Base-by-base conservation (phyloP, 1,140 invertebrate species). In the Fragariocoptes setiger region DNA sequence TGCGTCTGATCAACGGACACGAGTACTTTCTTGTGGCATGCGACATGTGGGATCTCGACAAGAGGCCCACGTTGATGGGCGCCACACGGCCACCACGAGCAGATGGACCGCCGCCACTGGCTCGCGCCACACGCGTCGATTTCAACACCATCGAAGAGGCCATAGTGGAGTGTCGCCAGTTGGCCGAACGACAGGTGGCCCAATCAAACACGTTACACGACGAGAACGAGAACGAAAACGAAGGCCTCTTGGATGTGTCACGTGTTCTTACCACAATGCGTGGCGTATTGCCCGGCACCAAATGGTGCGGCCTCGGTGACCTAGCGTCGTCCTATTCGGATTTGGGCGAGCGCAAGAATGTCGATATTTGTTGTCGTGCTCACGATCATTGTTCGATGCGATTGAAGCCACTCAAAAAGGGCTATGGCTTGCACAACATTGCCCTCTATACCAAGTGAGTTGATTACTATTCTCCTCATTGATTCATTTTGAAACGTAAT, bases 401-500 rank as follows among this genome's bases (percentile, higher is more conserved):
- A 31, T 40, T 86, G 15, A 64, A 70, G 47, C 69, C 71, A 4
- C 69, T 74, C 51, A 65, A 65, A 38, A 58, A 60, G 15, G 65
- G 71, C 44, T 83, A 80, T 56, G 75, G 77, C 50, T 55, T 83
- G 20, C 71, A 66, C 3, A 85, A 85, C 56, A 68, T 72, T 51
- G 74, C 74, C 1, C 56, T 78, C 31, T 82, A 76, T 54, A 80
- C 75, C 47, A 82, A 77, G 68, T 74, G 56, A 63, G 65, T 50
- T n/a, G n/a, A 31, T n/a, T 40, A 40, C 25, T n/a, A 18, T 4
- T 31, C 2, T 36, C 18, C 18, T 12, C 22, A 13, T 3, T 41
- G 25, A 8, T 40, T 20, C 13, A 3, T 18, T 2, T n/a, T 42
- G 3, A 4, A 4, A 38, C 14, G 14, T 3, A 2, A 2, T 3